These are phyloP conservation scores for Bujurquina vittata DNA, from an alignment of 2,113 vertebrate species.

Conservation along the genomic window DNA sequence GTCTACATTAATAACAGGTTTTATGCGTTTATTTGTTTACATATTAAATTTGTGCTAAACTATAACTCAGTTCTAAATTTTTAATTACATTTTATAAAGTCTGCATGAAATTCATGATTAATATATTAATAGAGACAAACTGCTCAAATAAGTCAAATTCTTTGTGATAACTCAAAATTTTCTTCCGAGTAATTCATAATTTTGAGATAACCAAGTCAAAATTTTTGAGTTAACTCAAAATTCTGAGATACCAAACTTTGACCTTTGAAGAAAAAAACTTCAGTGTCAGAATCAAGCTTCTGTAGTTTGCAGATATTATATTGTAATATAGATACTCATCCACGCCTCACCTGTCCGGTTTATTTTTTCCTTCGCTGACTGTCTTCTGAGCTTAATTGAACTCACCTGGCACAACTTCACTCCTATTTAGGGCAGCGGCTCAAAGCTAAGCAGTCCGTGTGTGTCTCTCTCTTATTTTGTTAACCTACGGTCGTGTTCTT, in stretches of 20 bases:
- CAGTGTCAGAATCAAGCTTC: no score
- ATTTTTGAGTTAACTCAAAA: no score
- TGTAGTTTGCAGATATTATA: no score
- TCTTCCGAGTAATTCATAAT: neutral
- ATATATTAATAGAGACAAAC: no score
- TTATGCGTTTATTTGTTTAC: fast-evolving
- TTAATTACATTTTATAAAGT: no score
- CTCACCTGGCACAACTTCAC: neutral
- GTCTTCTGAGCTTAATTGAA: no score
- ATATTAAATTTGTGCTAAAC: neutral
- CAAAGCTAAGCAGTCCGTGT: neutral
- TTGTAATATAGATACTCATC: neutral
- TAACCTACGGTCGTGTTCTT: neutral
- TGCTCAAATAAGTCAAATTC: neutral
- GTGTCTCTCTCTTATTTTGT: neutral
- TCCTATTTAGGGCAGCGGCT: neutral
- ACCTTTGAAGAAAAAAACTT: no score
- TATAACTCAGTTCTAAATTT: neutral
- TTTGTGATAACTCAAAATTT: neutral
- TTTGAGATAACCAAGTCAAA: no score
- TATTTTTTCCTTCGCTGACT: neutral
- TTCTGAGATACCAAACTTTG: no score
- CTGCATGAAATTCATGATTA: no score
- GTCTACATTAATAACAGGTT: neutral
- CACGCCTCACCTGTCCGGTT: neutral